Evolutionary conservation across 2,113 vertebrate genomes (phyloP).

Genomic region (Scatophagus argus): DNA sequence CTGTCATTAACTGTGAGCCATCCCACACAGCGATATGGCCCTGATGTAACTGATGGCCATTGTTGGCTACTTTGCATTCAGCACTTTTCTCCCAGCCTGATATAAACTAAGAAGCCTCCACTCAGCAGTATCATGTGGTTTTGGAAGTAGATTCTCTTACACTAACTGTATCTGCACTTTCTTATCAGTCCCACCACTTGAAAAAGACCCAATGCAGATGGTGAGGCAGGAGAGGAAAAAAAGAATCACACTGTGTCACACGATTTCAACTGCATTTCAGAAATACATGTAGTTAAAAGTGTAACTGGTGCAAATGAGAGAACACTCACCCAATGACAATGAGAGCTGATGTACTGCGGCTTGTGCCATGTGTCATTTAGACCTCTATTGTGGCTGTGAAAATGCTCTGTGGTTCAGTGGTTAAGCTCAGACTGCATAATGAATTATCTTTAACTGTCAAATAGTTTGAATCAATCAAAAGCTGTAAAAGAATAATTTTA

Average conservation of each 20-base stretch:
- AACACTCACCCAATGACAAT: background rate
- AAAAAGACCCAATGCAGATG: conserved; percentile 19
- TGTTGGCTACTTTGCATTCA: conserved; percentile 60
- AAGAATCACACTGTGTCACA: conserved; percentile 10
- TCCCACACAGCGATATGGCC: conserved; percentile 43
- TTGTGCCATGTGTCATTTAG: conserved; percentile 11
- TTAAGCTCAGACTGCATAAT: background rate
- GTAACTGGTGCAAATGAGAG: conserved; percentile 27
- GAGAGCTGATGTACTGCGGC: background rate
- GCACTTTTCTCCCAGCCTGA: conserved; percentile 62
- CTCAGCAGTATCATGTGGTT: conserved; percentile 70
- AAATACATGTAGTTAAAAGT: conserved; percentile 30
- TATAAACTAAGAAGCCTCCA: conserved; percentile 57
- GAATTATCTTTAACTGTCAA: background rate
- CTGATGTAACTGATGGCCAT: conserved; percentile 59
- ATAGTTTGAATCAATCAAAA: background rate
- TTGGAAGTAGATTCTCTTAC: conserved; percentile 52
- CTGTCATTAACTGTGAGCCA: conserved; percentile 50
- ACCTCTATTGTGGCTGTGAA: background rate
- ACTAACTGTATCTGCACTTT: conserved; percentile 62
- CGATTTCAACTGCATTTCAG: conserved; percentile 28
- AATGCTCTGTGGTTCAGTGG: background rate
- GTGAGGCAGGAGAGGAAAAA: background rate
- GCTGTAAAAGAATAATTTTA: background rate
- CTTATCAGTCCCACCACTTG: conserved; percentile 56